Evolutionary conservation across 1,140 invertebrate species (phyloP), one percentile per base, ranked within the genome.

Genomic region (Vollenhovia emeryi): DNA sequence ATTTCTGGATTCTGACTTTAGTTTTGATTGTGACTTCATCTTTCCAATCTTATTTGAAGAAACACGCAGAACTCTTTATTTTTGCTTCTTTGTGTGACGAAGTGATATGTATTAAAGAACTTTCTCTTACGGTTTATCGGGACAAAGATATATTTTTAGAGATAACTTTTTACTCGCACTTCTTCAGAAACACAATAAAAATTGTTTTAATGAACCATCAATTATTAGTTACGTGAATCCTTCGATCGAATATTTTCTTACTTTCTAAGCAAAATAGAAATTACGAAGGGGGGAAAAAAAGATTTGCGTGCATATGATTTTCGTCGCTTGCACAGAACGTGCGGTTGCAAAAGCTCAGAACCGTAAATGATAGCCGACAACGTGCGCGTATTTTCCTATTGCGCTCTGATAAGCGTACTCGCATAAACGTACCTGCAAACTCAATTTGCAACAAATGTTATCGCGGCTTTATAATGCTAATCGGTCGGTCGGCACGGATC

Each of bases 401-500:
- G 59, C 75, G 11, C 57, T 52, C 48, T 48, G 89, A 90, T 90
- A 90, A 90, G 84, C 57, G 40, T 50, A 43, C 40, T 57, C 62
- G 59, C 66, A 89, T 90, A 87, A 90, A 90, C 84, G 59, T 86
- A 66, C 62, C 13, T 75, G 75, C 71, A 76, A 84, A 84, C 76
- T 87, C 48, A 87, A 90, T 91, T 91, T 86, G 78, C 78, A 76
- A 86, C 86, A 90, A 87, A 89, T 86, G 83, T 91, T 91, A 91
- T 90, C 85, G 86, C 87, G 18, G 75, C 62, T 88, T 87, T 86
- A 86, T 87, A 87, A 90, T 89, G 86, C 66, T 88, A 90, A 91
- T 90, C 86, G 66, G 59, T 84, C 68, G 52, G 62, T 36, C 69
- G 48, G 45, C 18, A 15, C 11, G 48, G 79, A 86, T 89, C 89